These are phyloP conservation scores for Hirundo rustica DNA, from an alignment of 2,797 vertebrate genomes.

Conservation along the genomic window DNA sequence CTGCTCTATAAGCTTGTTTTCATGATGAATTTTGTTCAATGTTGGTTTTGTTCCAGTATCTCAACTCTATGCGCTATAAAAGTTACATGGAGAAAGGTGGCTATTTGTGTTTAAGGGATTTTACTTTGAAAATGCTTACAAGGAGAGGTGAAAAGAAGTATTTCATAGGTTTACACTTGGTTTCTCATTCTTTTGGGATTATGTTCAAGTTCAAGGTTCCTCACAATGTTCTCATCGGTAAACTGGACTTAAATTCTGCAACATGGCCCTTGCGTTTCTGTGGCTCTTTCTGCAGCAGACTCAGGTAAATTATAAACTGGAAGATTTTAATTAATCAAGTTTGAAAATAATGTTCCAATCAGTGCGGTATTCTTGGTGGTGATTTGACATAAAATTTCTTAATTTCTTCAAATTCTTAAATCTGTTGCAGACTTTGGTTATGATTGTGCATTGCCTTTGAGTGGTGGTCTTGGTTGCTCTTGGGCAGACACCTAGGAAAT, in stretches of 20 bases:
- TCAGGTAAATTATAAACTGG: slow-evolving; percentile 19
- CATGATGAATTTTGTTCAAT: neutral
- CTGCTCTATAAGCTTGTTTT: neutral
- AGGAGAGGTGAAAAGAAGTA: neutral
- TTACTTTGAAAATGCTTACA: neutral
- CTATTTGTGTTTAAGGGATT: neutral
- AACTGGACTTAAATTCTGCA: slow-evolving; percentile 53
- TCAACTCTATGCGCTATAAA: neutral
- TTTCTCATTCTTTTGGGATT: slow-evolving; percentile 50
- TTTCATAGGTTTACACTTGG: neutral
- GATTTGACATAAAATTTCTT: neutral
- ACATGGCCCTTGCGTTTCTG: neutral
- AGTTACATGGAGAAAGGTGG: neutral
- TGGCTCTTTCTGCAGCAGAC: slow-evolving; percentile 16
- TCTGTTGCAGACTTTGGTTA: neutral
- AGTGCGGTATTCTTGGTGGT: neutral
- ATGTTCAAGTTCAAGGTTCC: slow-evolving; percentile 57
- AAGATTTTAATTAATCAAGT: neutral
- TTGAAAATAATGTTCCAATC: slow-evolving; percentile 30
- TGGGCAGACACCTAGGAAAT: neutral
- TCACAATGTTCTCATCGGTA: slow-evolving; percentile 16
- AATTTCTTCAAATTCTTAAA: neutral
- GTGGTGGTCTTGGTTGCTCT: neutral
- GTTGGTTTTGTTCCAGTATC: neutral
- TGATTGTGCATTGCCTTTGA: neutral